A percentile compares a stretch with the other conserved stretches of the same genome.
These are phyloP conservation scores for Nerophis ophidion DNA, from an alignment of 2,113 vertebrate species.

Conservation along the genomic window DNA sequence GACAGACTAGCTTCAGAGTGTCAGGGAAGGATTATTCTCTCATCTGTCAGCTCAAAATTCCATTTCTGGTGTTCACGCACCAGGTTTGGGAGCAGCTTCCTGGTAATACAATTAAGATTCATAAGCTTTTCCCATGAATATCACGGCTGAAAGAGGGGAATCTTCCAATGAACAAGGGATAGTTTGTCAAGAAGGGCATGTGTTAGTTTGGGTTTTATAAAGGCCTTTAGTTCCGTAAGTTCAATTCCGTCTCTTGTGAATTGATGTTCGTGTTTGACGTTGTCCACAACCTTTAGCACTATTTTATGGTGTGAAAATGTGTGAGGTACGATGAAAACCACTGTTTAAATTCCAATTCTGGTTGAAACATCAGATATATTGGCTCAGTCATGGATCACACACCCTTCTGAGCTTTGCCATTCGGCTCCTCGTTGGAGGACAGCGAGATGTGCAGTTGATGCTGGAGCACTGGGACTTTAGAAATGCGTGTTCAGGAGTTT, in stretches of 20 bases:
- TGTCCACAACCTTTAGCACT: no score
- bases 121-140: constrained; percentile 63
- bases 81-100: constrained; percentile 29
- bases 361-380: no score
- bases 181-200: constrained; percentile 27
- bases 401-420: no score
- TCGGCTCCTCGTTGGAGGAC: no score
- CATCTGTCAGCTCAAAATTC: constrained; percentile 67
- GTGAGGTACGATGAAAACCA: no score
- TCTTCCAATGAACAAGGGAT: constrained; percentile 43
- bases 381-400: no score
- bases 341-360: no score
- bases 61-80: constrained; percentile 51
- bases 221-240: constrained; percentile 36
- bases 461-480: no score
- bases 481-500: no score
- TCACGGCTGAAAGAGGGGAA: constrained; percentile 50
- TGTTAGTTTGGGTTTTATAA: constrained; percentile 41
- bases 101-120: constrained; percentile 72
- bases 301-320: no score
- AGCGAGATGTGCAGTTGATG: no score
- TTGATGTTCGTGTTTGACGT: neutral
- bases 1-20: constrained; percentile 52
- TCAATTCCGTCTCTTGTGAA: constrained; percentile 5
- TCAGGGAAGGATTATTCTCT: constrained; percentile 54